Evolutionary conservation across 2,113 vertebrate genomes (phyloP).

Genomic region (Clinocottus analis): DNA sequence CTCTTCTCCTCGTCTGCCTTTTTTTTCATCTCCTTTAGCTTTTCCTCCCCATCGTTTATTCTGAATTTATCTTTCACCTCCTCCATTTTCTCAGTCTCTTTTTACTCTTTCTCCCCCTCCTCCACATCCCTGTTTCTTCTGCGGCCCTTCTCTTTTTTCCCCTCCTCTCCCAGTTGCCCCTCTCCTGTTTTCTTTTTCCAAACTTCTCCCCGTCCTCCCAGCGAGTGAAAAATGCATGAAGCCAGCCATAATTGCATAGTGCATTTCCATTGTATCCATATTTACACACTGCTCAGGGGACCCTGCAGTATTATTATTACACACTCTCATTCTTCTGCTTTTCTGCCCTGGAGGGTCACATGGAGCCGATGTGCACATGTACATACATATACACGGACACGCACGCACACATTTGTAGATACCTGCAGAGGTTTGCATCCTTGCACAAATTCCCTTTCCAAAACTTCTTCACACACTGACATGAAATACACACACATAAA

Average conservation of each 20-base stretch:
- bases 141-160: neutral
- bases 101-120: neutral
- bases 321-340: conserved; percentile 59
- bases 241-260: conserved; percentile 70
- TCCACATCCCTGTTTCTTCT: neutral
- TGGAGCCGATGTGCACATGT: conserved; percentile 27
- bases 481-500: conserved; percentile 40
- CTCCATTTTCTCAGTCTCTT: neutral
- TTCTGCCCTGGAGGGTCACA: conserved; percentile 65
- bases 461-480: conserved; percentile 27
- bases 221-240: conserved; percentile 77
- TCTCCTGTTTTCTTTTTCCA: conserved; percentile 23
- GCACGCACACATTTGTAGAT: neutral
- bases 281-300: conserved; percentile 75
- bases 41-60: neutral
- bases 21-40: neutral
- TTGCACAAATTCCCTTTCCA: conserved; percentile 23
- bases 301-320: conserved; percentile 64
- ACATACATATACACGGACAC: conserved; percentile 31
- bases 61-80: neutral
- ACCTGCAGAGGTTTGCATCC: conserved; percentile 40
- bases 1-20: neutral
- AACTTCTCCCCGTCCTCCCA: conserved; percentile 42
- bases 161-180: conserved; percentile 19
- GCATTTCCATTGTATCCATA: conserved; percentile 80